These are phyloP conservation scores for Bubo bubo DNA, from an alignment of 2,113 vertebrate species.

Conservation along the genomic window DNA sequence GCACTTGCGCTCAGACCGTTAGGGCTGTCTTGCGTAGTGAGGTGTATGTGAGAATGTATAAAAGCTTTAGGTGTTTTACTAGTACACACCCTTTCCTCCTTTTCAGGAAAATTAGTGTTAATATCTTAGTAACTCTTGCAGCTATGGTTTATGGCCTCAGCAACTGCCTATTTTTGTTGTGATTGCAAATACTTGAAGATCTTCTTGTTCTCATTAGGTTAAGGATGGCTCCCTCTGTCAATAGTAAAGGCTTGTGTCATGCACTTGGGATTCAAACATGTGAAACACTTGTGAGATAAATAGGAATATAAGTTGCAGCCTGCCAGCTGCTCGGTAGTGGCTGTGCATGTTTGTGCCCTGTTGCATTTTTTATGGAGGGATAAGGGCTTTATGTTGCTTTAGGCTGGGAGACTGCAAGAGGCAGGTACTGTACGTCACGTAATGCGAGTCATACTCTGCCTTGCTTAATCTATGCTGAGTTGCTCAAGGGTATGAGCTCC, in stretches of 20 bases:
- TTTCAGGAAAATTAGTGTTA: neutral
- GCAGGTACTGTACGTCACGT: neutral
- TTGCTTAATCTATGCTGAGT: accelerated
- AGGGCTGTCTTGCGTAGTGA: neutral
- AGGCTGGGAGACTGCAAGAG: neutral
- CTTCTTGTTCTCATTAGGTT: neutral
- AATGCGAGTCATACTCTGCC: neutral
- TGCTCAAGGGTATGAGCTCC: neutral
- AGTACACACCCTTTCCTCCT: neutral
- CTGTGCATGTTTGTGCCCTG: neutral
- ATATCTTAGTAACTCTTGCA: neutral
- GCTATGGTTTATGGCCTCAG: neutral
- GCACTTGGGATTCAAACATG: neutral
- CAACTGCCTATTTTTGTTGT: neutral
- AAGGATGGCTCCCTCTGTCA: neutral
- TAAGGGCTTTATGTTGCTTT: neutral
- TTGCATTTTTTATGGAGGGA: neutral
- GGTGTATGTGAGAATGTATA: neutral
- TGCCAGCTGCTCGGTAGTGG: neutral
- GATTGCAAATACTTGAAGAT: neutral
- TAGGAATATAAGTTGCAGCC: neutral
- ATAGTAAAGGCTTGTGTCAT: neutral
- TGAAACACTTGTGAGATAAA: neutral
- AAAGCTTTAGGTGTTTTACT: neutral
- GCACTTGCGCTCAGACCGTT: neutral